Base-by-base conservation (phyloP, 2,888 invertebrate species). In the Stenoptilia bipunctidactyla region DNA sequence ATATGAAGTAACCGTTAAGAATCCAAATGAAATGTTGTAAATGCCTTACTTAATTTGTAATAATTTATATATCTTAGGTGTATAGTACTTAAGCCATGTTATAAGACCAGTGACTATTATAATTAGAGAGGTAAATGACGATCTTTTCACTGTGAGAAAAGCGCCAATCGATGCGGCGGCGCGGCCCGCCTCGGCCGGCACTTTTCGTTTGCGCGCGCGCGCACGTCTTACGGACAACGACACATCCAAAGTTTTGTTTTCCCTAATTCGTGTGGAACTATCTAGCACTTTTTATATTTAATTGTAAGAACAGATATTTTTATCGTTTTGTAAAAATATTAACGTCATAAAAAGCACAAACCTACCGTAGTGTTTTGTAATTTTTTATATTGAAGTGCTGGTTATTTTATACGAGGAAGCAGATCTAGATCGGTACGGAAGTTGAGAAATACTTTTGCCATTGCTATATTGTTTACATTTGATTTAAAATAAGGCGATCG, bases 61-160 rank as follows among this genome's bases (percentile, higher is more conserved):
- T 83, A 83, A 83, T 83, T 83, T 83, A 83, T 83, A 76, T 82
- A 82, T 80, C 77, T 77, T 82, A 83, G 82, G 77, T 83, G 82
- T 82, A 82, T 82, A 82, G 83, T 82, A 83, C 82, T 80, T 83
- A 83, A 83, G 83, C 82, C 82, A 83, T 82, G 80, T 82, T 77
- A 80, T 74, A 73, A 82, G 82, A 82, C 82, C 82, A 80, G 80
- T 83, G 79, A 80, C 76, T 82, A 79, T 80, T 82, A 69, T 80
- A 74, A 82, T 76, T 82, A 69, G 79, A 77, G 70, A 72, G 61
- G 74, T 69, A 71, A 69, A 61, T 58, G 57, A 60, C 61, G 73
- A 70, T 68, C 67, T 61, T 60, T 61, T 62, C 53, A 20, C 20
- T 62, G 56, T 59, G 52, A 52, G 40, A 52, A 71, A 79, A 76